Conservation (phyloP, 2,797 vertebrate species). For the Danio jaintianensis region DNA sequence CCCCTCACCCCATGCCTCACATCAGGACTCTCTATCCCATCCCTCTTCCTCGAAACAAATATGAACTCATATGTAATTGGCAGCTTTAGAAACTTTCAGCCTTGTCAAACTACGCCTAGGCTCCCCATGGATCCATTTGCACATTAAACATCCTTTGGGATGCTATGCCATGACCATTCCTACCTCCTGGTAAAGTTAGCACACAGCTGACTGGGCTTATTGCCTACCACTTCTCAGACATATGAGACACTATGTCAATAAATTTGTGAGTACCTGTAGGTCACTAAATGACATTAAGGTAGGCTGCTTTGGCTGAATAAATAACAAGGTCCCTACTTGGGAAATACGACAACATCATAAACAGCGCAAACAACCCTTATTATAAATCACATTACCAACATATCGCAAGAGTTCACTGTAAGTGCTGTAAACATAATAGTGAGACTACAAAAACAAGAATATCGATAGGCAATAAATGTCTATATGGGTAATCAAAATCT, state of each 20-base stretch:
- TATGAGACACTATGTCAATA: constrained; percentile 55
- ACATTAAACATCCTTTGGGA: constrained; percentile 30
- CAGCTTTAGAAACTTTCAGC: constrained; percentile 31
- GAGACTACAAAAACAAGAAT: background rate
- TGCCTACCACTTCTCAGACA: constrained; percentile 49
- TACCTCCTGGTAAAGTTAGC: constrained; percentile 45
- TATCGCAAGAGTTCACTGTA: background rate
- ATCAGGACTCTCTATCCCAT: constrained; percentile 48
- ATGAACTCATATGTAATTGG: background rate
- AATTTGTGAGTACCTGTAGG: constrained; percentile 29
- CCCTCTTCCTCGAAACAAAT: constrained; percentile 5
- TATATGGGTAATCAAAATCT: background rate
- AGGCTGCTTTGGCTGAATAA: constrained; percentile 46
- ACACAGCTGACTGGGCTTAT: constrained; percentile 45
- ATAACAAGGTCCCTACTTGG: constrained; percentile 18
- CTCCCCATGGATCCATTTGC: constrained; percentile 7
- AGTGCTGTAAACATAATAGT: background rate
- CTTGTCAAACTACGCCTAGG: background rate
- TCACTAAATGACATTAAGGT: constrained; percentile 48
- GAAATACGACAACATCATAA: constrained; percentile 39
- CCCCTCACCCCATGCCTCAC: constrained; percentile 44
- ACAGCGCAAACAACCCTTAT: constrained; percentile 21
- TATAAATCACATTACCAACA: background rate
- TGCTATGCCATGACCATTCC: constrained; percentile 40
- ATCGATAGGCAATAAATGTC: background rate